phyloP scores from a whole-genome alignment of 2,888 invertebrate species.

The Melieria crassipennis region DNA sequence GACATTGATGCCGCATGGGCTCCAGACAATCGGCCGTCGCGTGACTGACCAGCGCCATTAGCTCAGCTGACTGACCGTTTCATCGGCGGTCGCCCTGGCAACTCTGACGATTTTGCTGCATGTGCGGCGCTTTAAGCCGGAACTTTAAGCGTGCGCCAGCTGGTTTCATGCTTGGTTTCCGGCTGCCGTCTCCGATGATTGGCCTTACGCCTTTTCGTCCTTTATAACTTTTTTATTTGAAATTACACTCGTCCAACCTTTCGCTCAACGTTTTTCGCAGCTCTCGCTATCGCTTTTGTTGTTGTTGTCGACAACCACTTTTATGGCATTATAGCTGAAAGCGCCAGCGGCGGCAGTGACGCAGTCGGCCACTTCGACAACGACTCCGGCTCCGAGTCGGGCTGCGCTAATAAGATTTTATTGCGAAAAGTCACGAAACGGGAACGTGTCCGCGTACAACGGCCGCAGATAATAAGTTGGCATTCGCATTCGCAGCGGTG shows the following conservation, averaged over 20 bases:
- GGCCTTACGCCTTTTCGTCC: too few relatives aligned
- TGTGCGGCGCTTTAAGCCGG: too few relatives aligned
- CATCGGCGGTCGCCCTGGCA: too few relatives aligned
- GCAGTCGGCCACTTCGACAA: too few relatives aligned
- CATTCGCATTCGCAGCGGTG: conserved; percentile 19
- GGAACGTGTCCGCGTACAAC: conserved; percentile 53
- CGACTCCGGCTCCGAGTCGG: background rate
- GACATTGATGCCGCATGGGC: too few relatives aligned
- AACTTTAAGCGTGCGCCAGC: too few relatives aligned
- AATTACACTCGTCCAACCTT: conserved; percentile 20
- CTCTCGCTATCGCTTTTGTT: background rate
- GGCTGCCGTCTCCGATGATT: too few relatives aligned
- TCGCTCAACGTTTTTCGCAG: background rate
- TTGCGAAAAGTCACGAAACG: conserved; percentile 53
- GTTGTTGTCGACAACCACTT: background rate
- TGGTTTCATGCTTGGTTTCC: too few relatives aligned
- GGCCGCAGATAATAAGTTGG: conserved; percentile 55
- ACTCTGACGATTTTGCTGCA: too few relatives aligned
- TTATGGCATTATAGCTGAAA: background rate
- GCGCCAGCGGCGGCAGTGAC: background rate
- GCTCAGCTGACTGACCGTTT: too few relatives aligned
- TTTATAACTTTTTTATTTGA: background rate
- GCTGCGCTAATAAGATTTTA: conserved; percentile 57
- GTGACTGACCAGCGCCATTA: too few relatives aligned
- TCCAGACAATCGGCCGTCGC: too few relatives aligned